Evolutionary conservation across 23 tunicate genomes (phyloP).

Genomic region (Halocynthia aurantium): DNA sequence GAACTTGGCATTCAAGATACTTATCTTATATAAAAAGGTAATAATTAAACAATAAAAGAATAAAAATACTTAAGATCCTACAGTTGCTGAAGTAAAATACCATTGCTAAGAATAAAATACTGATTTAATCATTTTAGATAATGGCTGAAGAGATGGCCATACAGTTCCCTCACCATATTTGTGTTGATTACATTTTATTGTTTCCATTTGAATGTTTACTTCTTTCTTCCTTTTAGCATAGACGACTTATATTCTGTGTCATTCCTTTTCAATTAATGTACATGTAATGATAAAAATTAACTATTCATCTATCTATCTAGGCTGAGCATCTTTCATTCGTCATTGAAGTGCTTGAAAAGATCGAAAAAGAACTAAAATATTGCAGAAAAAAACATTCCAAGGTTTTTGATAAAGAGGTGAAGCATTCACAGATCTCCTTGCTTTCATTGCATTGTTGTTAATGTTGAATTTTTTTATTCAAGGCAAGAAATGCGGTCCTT

Average conservation of each 20-base stretch:
- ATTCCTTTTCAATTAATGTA: no score
- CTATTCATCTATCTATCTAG: constrained; percentile 7
- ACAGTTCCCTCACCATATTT: no score
- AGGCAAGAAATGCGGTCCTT: constrained; percentile 42
- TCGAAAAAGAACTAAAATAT: constrained; percentile 48
- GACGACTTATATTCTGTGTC: no score
- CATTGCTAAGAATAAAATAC: no score
- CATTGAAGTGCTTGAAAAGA: constrained; percentile 38
- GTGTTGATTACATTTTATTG: no score
- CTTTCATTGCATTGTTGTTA: background rate
- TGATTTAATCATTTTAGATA: no score
- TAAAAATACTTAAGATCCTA: no score
- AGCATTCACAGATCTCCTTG: background rate
- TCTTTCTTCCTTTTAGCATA: no score
- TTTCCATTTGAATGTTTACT: no score
- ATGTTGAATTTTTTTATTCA: background rate
- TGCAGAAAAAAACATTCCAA: constrained; percentile 36
- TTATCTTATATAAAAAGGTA: constrained; percentile 2
- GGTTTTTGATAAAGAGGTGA: constrained; percentile 30
- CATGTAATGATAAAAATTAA: background rate
- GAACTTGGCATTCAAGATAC: background rate
- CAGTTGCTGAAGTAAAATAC: no score
- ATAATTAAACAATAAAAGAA: no score
- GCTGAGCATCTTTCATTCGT: constrained; percentile 45
- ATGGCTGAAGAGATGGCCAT: no score